phyloP scores from a whole-genome alignment of 2,888 invertebrate species.

The Ferrisia virgata region DNA sequence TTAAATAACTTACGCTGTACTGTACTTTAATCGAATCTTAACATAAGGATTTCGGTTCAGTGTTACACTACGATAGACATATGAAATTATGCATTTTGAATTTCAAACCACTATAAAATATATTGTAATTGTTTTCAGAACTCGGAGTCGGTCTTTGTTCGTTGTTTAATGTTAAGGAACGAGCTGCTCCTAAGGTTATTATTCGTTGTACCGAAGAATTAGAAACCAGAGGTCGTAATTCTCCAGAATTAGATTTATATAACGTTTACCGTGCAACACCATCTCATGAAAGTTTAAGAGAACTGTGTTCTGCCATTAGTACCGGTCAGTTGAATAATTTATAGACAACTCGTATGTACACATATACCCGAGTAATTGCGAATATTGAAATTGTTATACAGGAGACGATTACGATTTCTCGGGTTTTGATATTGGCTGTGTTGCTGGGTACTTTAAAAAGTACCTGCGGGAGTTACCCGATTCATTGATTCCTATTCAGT shows the following conservation, averaged over 20 bases:
- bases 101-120: neutral
- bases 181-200: constrained; percentile 62
- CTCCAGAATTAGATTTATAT: constrained; percentile 61
- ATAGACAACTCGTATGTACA: too few relatives aligned
- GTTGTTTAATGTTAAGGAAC: constrained; percentile 60
- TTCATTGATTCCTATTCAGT: constrained; percentile 70
- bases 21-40: neutral
- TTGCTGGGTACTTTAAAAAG: constrained; percentile 66
- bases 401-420: constrained; percentile 44
- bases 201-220: constrained; percentile 62
- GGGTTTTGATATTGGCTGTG: constrained; percentile 52
- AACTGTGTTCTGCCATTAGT: constrained; percentile 52
- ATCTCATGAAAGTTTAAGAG: constrained; percentile 60
- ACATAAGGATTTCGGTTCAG: neutral
- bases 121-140: constrained; percentile 52
- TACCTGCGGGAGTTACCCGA: constrained; percentile 71
- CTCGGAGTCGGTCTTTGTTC: constrained; percentile 65
- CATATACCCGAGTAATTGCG: neutral
- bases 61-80: neutral
- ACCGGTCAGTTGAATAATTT: neutral
- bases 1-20: neutral
- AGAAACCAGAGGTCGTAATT: constrained; percentile 59
- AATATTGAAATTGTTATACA: neutral
- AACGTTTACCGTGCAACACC: constrained; percentile 65
- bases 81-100: neutral